Conservation (phyloP, 2,113 vertebrate species). For the Ictalurus furcatus region DNA sequence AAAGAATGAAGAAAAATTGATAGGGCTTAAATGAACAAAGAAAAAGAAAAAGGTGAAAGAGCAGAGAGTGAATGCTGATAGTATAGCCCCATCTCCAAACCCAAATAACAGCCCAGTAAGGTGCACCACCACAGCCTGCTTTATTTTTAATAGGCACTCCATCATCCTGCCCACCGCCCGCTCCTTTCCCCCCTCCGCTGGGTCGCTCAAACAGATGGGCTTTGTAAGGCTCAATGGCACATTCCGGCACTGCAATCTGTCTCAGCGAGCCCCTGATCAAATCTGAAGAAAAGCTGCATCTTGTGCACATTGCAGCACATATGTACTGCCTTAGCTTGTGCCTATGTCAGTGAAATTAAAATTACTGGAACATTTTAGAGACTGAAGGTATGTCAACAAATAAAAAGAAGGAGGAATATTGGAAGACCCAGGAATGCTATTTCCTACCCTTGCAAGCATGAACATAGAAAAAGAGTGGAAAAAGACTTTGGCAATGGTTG, state of each 20-base stretch:
- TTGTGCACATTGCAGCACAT: conserved; percentile 58
- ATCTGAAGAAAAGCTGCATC: conserved; percentile 56
- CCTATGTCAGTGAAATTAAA: conserved; percentile 63
- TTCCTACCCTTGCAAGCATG: conserved; percentile 45
- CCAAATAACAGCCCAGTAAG: conserved; percentile 78
- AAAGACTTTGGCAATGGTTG: conserved; percentile 55
- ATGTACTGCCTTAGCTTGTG: conserved; percentile 56
- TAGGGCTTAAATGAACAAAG: conserved; percentile 25
- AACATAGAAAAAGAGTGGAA: conserved; percentile 46
- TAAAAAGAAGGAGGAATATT: conserved; percentile 28
- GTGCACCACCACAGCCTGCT: conserved; percentile 67
- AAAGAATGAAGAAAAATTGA: neutral
- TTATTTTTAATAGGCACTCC: conserved; percentile 78
- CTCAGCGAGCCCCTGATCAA: conserved; percentile 59
- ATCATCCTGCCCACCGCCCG: conserved; percentile 70
- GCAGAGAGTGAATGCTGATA: conserved; percentile 49
- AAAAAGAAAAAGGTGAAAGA: conserved; percentile 19
- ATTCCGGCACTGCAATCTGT: conserved; percentile 76
- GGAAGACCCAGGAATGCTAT: conserved; percentile 56
- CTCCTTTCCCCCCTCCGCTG: conserved; percentile 58
- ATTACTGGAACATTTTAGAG: conserved; percentile 62
- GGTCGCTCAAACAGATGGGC: conserved; percentile 74
- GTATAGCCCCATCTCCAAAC: conserved; percentile 79
- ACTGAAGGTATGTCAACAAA: conserved; percentile 67
- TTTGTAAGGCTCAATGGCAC: conserved; percentile 74